Evolutionary conservation across 2,113 vertebrate species (phyloP), one percentile per base, ranked within the genome.

Genomic region (Poicephalus gulielmi): DNA sequence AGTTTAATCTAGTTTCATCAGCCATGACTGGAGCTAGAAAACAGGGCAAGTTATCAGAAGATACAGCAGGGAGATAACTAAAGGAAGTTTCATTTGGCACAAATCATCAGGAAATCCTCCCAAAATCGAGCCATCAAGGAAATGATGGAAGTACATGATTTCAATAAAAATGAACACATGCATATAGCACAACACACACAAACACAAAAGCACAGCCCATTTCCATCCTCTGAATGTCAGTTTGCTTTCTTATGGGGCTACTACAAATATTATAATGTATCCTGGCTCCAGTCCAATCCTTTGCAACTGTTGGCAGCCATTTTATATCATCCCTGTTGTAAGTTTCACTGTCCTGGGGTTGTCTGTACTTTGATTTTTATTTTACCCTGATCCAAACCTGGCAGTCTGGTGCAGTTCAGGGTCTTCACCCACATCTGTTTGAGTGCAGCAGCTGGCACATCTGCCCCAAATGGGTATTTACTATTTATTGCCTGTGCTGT

Each of bases 61-160:
- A 96, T 97, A 47, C 92, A 97, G 88, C 80, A 81, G 90, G 70
- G 73, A 96, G 94, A 96, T 95, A 96, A 83, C 88, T 90, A 90
- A 90, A 90, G 90, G 94, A 96, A 92, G 94, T 96, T 95, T 95
- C 41, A 75, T 94, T 94, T 96, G 87, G 90, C 94, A 93, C 73
- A 86, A 92, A 93, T 88, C 67, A 83, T 92, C 94, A 96, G 96
- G 95, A 97, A 96, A 95, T 96, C 92, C 95, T 94, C 88, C 66
- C 57, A 86, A 92, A 97, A 94, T 93, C 83, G 93, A 93, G 79
- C 90, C 33, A 2, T 90, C 77, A 89, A 92, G 95, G 96, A 95
- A 96, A 83, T 63, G 85, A 79, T 88, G 83, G 82, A 92, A 83
- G 57, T 75, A 60, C 79, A 79, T 39, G 86, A 88, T 95, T 81